Percentiles rank a stretch among this genome's conserved stretches.
Conservation (phyloP, 2,888 invertebrate genomes). For the Lepidochrysops patricia region DNA sequence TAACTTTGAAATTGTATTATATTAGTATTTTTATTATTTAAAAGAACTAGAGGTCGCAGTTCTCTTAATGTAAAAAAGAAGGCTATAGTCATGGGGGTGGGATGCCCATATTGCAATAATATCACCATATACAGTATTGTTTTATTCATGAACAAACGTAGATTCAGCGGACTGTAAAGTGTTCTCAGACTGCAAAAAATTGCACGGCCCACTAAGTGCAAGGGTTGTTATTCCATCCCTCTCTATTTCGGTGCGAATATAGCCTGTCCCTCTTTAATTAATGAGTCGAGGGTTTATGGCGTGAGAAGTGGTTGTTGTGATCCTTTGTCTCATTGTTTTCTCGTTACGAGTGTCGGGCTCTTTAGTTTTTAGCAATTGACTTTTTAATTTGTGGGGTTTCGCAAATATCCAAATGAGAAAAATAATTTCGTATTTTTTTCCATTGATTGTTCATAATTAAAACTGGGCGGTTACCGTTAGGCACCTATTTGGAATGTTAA, state of each 20-base stretch:
- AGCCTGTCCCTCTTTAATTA: slow-evolving; percentile 50
- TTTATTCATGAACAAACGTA: slow-evolving; percentile 12
- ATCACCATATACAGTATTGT: background rate
- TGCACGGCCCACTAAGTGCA: slow-evolving; percentile 49
- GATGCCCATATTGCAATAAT: background rate
- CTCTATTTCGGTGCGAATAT: slow-evolving; percentile 28
- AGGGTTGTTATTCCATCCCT: slow-evolving; percentile 44
- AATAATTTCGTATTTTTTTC: background rate
- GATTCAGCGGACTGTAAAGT: slow-evolving; percentile 43
- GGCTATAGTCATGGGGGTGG: background rate
- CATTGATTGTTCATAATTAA: background rate
- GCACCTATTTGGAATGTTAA: background rate
- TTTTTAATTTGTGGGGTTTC: slow-evolving; percentile 29
- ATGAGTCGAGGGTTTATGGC: slow-evolving; percentile 54
- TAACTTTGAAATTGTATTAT: too few relatives aligned
- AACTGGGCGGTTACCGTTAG: background rate
- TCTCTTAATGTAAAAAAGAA: background rate
- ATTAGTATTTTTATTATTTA: too few relatives aligned
- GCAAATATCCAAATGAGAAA: background rate
- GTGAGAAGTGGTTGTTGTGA: slow-evolving; percentile 61
- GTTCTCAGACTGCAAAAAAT: slow-evolving; percentile 61
- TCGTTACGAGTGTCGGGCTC: slow-evolving; percentile 38
- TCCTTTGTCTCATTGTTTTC: slow-evolving; percentile 58
- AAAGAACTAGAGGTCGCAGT: too few relatives aligned
- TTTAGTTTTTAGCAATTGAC: slow-evolving; percentile 44